Evolutionary conservation across 2,888 invertebrate genomes (phyloP).

Genomic region (Drosophila rubida): DNA sequence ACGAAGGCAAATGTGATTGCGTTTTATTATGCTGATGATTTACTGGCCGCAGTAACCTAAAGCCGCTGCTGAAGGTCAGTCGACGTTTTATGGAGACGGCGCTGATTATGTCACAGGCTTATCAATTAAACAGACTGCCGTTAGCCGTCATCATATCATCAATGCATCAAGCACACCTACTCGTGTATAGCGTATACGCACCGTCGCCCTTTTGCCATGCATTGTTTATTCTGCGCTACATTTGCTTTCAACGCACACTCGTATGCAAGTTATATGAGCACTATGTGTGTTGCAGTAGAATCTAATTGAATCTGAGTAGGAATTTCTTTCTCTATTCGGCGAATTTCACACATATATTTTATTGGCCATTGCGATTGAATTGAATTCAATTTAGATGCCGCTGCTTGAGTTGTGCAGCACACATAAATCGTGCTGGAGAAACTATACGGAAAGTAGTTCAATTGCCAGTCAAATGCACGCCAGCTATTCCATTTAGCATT

Average conservation of each 20-base stretch:
- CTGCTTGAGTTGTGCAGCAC: constrained; percentile 16
- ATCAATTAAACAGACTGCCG: constrained; percentile 46
- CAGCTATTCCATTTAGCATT: constrained; percentile 68
- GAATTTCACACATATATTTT: constrained; percentile 23
- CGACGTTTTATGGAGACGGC: constrained; percentile 35
- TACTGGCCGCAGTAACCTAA: constrained; percentile 29
- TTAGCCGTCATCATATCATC: constrained; percentile 10
- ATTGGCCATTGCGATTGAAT: constrained; percentile 37
- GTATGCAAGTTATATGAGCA: neutral
- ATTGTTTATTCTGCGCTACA: constrained; percentile 22
- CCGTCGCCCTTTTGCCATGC: neutral
- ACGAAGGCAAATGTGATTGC: constrained; percentile 40
- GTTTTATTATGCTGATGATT: constrained; percentile 50
- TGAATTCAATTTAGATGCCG: constrained; percentile 40
- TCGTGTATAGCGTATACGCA: too few species aligned
- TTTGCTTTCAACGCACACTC: constrained; percentile 7
- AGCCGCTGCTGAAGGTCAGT: constrained; percentile 55
- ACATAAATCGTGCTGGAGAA: constrained; percentile 41
- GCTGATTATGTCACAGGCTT: constrained; percentile 49
- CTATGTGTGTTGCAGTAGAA: neutral
- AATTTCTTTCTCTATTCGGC: constrained; percentile 8
- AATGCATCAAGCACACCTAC: constrained; percentile 36
- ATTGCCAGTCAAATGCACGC: constrained; percentile 60
- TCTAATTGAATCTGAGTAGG: neutral
- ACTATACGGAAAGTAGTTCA: constrained; percentile 67